Evolutionary conservation across 2,888 invertebrate genomes (phyloP).

Genomic region (Parascotia fuliginaria): DNA sequence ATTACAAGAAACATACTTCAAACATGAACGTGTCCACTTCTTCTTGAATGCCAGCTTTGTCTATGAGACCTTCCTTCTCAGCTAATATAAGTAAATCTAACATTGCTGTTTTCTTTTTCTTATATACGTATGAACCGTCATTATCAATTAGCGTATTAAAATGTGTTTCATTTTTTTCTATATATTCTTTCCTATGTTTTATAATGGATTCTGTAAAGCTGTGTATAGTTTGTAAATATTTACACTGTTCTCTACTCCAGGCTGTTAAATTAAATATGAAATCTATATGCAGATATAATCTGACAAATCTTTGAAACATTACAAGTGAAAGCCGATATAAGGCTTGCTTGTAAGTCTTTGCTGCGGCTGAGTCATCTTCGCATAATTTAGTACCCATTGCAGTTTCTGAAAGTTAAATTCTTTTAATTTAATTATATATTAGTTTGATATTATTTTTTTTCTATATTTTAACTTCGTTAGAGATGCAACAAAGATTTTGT

Average conservation of each 20-base stretch:
- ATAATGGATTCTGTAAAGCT: constrained; percentile 85
- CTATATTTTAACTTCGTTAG: too few species aligned
- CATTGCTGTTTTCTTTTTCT: constrained; percentile 80
- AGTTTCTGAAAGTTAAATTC: constrained; percentile 71
- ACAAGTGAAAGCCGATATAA: constrained; percentile 66
- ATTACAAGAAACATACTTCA: constrained; percentile 22
- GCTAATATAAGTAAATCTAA: constrained; percentile 87
- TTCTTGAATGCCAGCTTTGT: constrained; percentile 87
- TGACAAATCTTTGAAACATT: constrained; percentile 56
- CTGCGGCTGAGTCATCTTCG: constrained; percentile 61
- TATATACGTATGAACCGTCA: constrained; percentile 52
- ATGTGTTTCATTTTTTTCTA: constrained; percentile 18
- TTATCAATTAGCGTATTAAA: constrained; percentile 21
- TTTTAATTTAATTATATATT: neutral
- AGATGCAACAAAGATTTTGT: too few species aligned
- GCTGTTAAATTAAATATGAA: constrained; percentile 77
- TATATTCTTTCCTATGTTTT: constrained; percentile 63
- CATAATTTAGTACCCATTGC: constrained; percentile 89
- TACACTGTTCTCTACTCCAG: constrained; percentile 75
- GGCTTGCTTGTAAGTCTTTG: constrained; percentile 80
- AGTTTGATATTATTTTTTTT: neutral
- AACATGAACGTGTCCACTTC: constrained; percentile 89
- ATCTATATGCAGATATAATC: constrained; percentile 85
- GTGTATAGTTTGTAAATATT: constrained; percentile 76
- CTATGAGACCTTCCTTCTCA: constrained; percentile 80